phyloP scores from a whole-genome alignment of 2,888 invertebrate species.

The Drosophila testacea region DNA sequence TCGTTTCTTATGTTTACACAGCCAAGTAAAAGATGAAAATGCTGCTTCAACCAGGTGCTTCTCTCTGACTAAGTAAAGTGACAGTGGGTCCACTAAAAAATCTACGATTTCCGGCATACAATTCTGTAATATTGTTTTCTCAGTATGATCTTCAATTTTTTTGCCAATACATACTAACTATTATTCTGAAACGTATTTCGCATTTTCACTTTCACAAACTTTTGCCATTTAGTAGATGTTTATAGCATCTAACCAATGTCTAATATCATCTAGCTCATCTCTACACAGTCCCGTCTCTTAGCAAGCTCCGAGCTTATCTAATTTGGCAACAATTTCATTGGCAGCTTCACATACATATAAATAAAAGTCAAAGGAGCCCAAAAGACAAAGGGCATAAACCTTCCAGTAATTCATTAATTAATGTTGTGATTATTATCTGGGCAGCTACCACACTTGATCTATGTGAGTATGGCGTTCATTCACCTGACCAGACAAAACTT shows the following conservation, averaged over 20 bases:
- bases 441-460: conserved; percentile 26
- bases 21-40: conserved; percentile 25
- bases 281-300: conserved; percentile 1
- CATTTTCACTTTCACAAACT: conserved; percentile 49
- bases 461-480: conserved; percentile 33
- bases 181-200: conserved; percentile 1
- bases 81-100: neutral
- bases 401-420: conserved; percentile 69
- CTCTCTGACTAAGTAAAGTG: neutral
- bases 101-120: too few relatives aligned
- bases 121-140: too few relatives aligned
- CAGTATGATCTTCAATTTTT: too few relatives aligned
- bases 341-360: conserved; percentile 51
- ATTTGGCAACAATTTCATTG: conserved; percentile 49
- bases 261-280: conserved; percentile 26
- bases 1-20: conserved; percentile 69
- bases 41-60: neutral
- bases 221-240: conserved; percentile 46
- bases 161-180: neutral
- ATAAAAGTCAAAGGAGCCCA: conserved; percentile 39
- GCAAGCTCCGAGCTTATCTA: neutral
- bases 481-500: conserved; percentile 62
- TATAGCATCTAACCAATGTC: conserved; percentile 32
- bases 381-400: conserved; percentile 50
- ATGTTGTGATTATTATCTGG: conserved; percentile 67